Evolutionary conservation across 2,888 invertebrate genomes (phyloP).

Genomic region (Marasmarcha lunaedactyla): DNA sequence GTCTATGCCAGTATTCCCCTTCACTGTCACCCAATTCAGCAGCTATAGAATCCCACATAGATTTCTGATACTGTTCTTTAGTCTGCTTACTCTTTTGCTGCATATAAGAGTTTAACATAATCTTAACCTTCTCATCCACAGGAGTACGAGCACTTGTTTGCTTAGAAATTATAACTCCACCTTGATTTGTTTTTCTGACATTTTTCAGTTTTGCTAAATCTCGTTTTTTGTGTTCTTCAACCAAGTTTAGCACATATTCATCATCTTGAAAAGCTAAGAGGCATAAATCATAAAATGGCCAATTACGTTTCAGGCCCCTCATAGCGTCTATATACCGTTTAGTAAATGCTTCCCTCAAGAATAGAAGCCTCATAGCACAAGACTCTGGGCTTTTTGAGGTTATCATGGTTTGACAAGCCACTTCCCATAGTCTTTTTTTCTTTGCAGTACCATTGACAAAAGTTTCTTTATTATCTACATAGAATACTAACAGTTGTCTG

Average conservation of each 20-base stretch:
- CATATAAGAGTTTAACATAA: slow-evolving; percentile 41
- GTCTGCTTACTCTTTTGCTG: slow-evolving; percentile 32
- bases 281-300: slow-evolving; percentile 38
- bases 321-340: slow-evolving; percentile 27
- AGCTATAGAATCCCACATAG: slow-evolving; percentile 50
- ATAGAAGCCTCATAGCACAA: slow-evolving; percentile 38
- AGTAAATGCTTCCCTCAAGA: slow-evolving; percentile 33
- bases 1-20: slow-evolving; percentile 50
- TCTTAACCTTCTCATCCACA: slow-evolving; percentile 37
- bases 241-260: slow-evolving; percentile 10
- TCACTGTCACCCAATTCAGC: slow-evolving; percentile 38
- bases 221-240: slow-evolving; percentile 5
- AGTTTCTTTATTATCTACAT: slow-evolving; percentile 48
- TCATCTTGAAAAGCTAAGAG: slow-evolving; percentile 50
- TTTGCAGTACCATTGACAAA: slow-evolving; percentile 36
- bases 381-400: slow-evolving; percentile 30
- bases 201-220: background rate
- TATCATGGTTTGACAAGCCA: slow-evolving; percentile 54
- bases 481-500: slow-evolving; percentile 44
- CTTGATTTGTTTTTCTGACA: slow-evolving; percentile 11
- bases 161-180: slow-evolving; percentile 26
- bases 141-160: slow-evolving; percentile 20
- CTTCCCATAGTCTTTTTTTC: slow-evolving; percentile 44
- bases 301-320: slow-evolving; percentile 28
- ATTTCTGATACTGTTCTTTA: slow-evolving; percentile 14